Base-by-base conservation (phyloP, 1,140 invertebrate genomes). In the Ladona fulva region DNA sequence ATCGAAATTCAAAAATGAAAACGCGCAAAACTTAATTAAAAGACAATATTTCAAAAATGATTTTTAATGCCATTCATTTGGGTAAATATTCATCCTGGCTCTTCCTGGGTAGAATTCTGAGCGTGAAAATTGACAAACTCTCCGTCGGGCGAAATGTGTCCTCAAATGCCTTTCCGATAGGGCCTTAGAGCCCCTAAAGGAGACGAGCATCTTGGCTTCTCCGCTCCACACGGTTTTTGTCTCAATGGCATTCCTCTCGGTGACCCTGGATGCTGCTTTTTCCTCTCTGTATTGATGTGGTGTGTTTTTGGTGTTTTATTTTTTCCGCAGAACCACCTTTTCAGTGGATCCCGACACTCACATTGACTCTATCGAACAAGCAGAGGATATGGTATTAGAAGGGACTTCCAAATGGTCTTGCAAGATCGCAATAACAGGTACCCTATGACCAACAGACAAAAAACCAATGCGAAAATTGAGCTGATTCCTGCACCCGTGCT, bases 351-450 rank as follows among this genome's bases (percentile, higher is more conserved):
- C 97, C 87, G 97, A 98, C 89, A 97, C 95, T 86, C 97, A 99
- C 90, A 95, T 97, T 89, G 97, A 98, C 90, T 95, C 95, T 87
- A 92, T 99, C 88, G 97, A 98, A 89, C 94, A 97, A 87, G 96
- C 97, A 82, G 96, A 99, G 89, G 91, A 93, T 88, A 93, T 94
- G 87, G 97, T 99, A 88, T 93, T 99, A 85, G 98, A 99, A 89
- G 98, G 98, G 87, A 99, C 97, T 83, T 98, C 97, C 85, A 99
- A 99, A 90, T 99, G 97, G 97, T 98, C 97, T 87, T 98, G 97
- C 90, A 99, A 99, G 92, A 97, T 99, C 89, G 96, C 96, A 85
- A 95, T 97, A 85, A 97, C 96, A 96, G 95, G 96, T 97, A 90
- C 75, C 75, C 75, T 25, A 76, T 29, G 75, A 25, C 75, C 75